Evolutionary conservation across 2,113 vertebrate species (phyloP), one percentile per base, ranked within the genome.

Genomic region (Tragelaphus scriptus): DNA sequence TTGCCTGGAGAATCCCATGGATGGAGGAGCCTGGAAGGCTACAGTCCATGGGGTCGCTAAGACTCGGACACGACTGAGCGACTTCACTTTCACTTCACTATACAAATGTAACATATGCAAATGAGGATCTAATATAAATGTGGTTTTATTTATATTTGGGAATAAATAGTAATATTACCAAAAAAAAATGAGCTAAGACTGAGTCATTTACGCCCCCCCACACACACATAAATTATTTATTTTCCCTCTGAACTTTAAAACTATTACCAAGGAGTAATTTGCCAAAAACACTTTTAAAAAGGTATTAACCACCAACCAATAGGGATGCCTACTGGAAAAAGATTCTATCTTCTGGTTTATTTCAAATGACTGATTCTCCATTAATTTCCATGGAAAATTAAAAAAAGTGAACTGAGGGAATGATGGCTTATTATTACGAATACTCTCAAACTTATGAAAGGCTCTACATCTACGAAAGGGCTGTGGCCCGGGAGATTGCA

Each of bases 221-320:
- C 32, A n/a, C 32, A 77, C 59, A 89, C 53, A 58, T 13, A 58
- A 40, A 77, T 81, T n/a, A 25, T 58, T 91, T 65, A 23, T 80
- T 95, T 95, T 95, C 58, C 91, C 23, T 75, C 63, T 88, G 36
- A 90, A 91, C 82, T 88, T 96, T 80, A 80, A 90, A 77, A 79
- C 81, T 49, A 77, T 59, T 85, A 90, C 9, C 40, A 80, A 21
- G 11, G 53, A 7, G 28, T 53, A 21, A 90, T 59, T 59, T 89
- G 59, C 16, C 10, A 68, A 55, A 91, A 51, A 63, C 6, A 28
- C 51, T 32, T 17, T 77, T 17, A 59, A 82, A 53, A 94, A 77
- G 10, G 25, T n/a, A 61, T 80, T 55, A 87, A 28, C 40, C 26
- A 90, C 15, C 49, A 93, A 36, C n/a, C 19, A 68, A 11, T 25